A percentile compares a stretch with the other conserved stretches of the same genome.
phyloP scores from a whole-genome alignment of 2,888 invertebrate species.

The Gortyna flavago region DNA sequence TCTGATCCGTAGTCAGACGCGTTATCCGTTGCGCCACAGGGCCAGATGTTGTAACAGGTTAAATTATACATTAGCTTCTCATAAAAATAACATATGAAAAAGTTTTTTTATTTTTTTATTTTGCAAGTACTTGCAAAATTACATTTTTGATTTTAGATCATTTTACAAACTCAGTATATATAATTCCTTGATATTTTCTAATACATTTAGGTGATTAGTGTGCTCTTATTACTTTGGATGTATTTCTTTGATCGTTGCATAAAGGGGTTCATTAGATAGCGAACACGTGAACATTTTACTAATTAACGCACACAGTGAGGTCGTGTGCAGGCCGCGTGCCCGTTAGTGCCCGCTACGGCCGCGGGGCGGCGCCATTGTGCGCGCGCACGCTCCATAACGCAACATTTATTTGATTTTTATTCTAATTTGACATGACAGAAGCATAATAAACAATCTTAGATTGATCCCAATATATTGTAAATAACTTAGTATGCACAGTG shows the following conservation, averaged over 20 bases:
- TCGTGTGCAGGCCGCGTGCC: constrained; percentile 78
- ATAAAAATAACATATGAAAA: constrained; percentile 1
- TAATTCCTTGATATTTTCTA: neutral
- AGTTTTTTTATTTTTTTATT: neutral
- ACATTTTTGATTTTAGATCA: neutral
- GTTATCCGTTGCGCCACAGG: constrained; percentile 92
- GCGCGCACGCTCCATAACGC: constrained; percentile 17
- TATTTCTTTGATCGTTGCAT: constrained; percentile 49
- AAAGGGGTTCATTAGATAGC: constrained; percentile 67
- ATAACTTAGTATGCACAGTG: constrained; percentile 27
- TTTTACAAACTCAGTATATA: neutral
- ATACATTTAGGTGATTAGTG: constrained; percentile 21
- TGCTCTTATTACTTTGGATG: constrained; percentile 25
- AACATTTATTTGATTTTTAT: constrained; percentile 59
- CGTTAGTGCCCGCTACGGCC: constrained; percentile 74
- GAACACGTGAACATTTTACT: constrained; percentile 68
- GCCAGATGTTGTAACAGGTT: constrained; percentile 74
- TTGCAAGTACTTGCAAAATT: constrained; percentile 4
- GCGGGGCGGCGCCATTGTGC: constrained; percentile 76
- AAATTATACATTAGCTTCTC: constrained; percentile 45
- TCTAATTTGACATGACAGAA: constrained; percentile 55
- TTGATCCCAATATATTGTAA: constrained; percentile 54
- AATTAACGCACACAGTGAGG: constrained; percentile 68
- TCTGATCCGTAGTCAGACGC: constrained; percentile 93
- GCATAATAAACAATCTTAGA: constrained; percentile 46